Evolutionary conservation across 2,113 vertebrate species (phyloP), one percentile per base, ranked within the genome.

Genomic region (Perca flavescens): DNA sequence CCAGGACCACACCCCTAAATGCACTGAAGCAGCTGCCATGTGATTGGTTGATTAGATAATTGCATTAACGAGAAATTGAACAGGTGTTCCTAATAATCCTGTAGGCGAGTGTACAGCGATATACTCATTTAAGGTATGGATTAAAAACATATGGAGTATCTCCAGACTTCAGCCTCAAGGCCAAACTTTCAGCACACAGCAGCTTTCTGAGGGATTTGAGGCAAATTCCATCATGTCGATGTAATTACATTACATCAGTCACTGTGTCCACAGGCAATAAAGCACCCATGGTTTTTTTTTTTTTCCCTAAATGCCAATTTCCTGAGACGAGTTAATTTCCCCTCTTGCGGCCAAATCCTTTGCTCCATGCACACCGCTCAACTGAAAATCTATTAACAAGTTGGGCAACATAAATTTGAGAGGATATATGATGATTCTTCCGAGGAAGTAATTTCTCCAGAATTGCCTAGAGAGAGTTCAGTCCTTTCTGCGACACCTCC

Each of bases 191-290:
- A 62, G 43, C 50, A 77, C 34, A 6, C 25, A 43, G 15, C 74
- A 75, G 65, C 75, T 61, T 82, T 66, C 34, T 40, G 22, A 22
- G 22, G 63, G 46, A 53, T 71, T 40, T 25, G 49, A 74, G 50
- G 57, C 21, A 53, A 68, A 58, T 63, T 65, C 47, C 57, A 80
- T 49, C 76, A 34, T 13, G 47, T 71, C 74, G 76, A 49, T 47
- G 64, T 65, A 52, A 75, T 73, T 34, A 60, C 49, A 74, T 83
- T 80, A 75, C 79, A 83, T 78, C 53, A 85, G 64, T 73, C 65
- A 61, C 3, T 19, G 16, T 58, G 31, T 83, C 76, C 50, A 6
- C 10, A 7, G 70, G 79, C 36, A 74, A 63, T 64, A 25, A 57
- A 74, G 12, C 28, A n/a, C n/a, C n/a, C n/a, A n/a, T n/a, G n/a